phyloP scores from a whole-genome alignment of 2,797 vertebrate genomes.

The Ispidina picta region DNA sequence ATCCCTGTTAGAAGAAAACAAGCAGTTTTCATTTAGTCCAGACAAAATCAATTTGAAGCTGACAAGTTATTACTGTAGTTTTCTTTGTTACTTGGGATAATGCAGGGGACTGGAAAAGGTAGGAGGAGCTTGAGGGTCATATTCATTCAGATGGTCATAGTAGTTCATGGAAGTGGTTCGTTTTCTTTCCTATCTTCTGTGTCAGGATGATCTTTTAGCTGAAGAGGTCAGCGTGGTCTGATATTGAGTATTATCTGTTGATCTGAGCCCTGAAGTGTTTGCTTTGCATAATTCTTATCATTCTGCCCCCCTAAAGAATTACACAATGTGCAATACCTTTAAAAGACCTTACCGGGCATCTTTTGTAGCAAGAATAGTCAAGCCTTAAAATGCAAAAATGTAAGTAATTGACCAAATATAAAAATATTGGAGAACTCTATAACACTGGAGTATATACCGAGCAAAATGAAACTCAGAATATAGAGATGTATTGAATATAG shows the following conservation, averaged over 20 bases:
- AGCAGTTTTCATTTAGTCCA: not conserved
- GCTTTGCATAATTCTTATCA: constrained; percentile 47
- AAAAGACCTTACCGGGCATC: not conserved
- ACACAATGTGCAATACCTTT: constrained; percentile 16
- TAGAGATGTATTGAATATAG: not conserved
- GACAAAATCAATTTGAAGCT: not conserved
- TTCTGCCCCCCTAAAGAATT: not conserved
- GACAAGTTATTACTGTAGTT: not conserved
- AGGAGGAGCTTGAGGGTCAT: not conserved
- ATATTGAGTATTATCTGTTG: constrained; percentile 31
- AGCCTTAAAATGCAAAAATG: not conserved
- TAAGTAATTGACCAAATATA: not conserved
- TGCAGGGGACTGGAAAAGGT: not conserved
- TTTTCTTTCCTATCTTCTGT: constrained; percentile 33
- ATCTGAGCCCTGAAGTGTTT: constrained; percentile 41
- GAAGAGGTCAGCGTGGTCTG: constrained; percentile 45
- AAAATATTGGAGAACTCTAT: not conserved
- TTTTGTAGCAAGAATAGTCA: not conserved
- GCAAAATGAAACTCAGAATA: not conserved
- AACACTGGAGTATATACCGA: not conserved
- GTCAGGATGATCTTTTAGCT: constrained; percentile 48
- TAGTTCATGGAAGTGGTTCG: not conserved
- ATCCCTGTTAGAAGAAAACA: not conserved
- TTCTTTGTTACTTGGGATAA: not conserved
- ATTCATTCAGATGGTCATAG: not conserved